phyloP scores from a whole-genome alignment of 2,797 vertebrate genomes.

The Pyrocephalus nanus region DNA sequence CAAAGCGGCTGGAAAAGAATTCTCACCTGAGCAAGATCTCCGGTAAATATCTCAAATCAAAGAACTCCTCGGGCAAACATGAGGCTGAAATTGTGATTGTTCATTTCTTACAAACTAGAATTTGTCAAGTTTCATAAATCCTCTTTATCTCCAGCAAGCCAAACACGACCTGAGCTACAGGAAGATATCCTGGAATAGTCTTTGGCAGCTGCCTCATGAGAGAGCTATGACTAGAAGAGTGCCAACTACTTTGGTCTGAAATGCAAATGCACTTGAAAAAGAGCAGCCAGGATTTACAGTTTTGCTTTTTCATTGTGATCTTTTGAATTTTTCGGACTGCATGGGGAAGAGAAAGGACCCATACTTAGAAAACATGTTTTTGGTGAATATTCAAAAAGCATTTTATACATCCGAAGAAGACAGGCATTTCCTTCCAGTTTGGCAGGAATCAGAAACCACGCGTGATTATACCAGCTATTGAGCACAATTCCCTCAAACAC shows the following conservation, averaged over 20 bases:
- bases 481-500: not conserved
- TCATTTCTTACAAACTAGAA: slow-evolving; percentile 2
- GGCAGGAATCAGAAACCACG: not conserved
- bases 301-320: not conserved
- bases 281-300: not conserved
- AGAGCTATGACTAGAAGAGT: not conserved
- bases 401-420: not conserved
- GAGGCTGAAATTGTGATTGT: not conserved
- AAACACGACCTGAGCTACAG: not conserved
- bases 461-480: not conserved
- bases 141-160: slow-evolving; percentile 18
- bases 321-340: not conserved
- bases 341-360: not conserved
- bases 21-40: slow-evolving; percentile 34
- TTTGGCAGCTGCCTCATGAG: not conserved
- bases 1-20: not conserved
- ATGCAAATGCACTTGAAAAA: not conserved
- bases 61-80: not conserved
- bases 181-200: not conserved
- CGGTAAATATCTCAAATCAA: slow-evolving; percentile 29
- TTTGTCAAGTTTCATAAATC: slow-evolving; percentile 57
- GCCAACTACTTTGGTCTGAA: not conserved
- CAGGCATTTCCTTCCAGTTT: not conserved
- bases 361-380: not conserved
- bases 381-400: not conserved